Percentiles rank a stretch among this genome's conserved stretches.
Conservation (phyloP, 2,888 invertebrate genomes). For the Drosophila robusta region DNA sequence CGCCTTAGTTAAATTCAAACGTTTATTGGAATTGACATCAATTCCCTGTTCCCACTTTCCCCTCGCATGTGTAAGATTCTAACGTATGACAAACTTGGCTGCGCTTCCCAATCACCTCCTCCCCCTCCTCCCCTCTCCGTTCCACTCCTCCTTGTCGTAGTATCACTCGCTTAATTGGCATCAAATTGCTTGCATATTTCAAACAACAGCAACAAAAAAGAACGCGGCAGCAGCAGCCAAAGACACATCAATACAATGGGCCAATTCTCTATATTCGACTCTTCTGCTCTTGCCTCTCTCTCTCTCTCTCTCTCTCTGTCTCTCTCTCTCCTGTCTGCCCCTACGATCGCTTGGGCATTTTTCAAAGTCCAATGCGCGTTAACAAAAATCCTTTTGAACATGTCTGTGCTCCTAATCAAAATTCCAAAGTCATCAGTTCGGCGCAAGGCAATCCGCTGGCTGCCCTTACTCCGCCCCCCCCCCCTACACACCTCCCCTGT, state of each 20-base stretch:
- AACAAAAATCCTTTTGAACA: slow-evolving; percentile 80
- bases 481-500: background rate
- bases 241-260: slow-evolving; percentile 75
- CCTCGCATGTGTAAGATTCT: slow-evolving; percentile 39
- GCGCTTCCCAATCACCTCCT: background rate
- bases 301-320: background rate
- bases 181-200: slow-evolving; percentile 80
- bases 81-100: slow-evolving; percentile 41
- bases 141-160: slow-evolving; percentile 8
- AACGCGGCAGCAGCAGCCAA: slow-evolving; percentile 38
- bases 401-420: slow-evolving; percentile 80
- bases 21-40: slow-evolving; percentile 39
- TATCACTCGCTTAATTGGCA: slow-evolving; percentile 72
- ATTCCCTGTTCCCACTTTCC: background rate
- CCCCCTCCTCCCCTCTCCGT: background rate
- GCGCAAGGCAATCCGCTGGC: slow-evolving; percentile 40
- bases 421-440: slow-evolving; percentile 77
- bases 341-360: slow-evolving; percentile 46
- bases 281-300: background rate
- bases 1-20: slow-evolving; percentile 37
- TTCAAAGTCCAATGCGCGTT: slow-evolving; percentile 80
- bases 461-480: slow-evolving; percentile 23
- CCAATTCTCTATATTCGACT: slow-evolving; percentile 35
- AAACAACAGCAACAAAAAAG: slow-evolving; percentile 48
- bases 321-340: slow-evolving; percentile 4